A percentile compares a stretch with the other conserved stretches of the same genome.
Conservation (phyloP, 2,888 invertebrate genomes). For the Clanis bilineata region DNA sequence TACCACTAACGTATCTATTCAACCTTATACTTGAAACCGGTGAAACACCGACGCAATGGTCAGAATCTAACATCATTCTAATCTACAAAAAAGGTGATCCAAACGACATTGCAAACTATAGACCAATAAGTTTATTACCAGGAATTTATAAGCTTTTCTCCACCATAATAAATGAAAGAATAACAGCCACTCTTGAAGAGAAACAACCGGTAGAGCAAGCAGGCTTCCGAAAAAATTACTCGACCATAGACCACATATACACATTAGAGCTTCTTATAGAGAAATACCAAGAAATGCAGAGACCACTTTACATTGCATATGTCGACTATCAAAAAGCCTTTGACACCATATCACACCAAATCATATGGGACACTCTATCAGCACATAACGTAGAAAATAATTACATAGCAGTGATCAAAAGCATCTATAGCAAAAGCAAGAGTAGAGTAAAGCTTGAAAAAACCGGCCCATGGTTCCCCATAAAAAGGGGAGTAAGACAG, state of each 20-base stretch:
- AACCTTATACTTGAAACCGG: slow-evolving; percentile 19
- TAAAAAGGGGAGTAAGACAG: slow-evolving; percentile 20
- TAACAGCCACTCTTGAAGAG: slow-evolving; percentile 17
- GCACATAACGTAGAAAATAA: slow-evolving; percentile 13
- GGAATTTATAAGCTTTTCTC: slow-evolving; percentile 22
- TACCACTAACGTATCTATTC: slow-evolving; percentile 23
- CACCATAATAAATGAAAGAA: slow-evolving; percentile 20
- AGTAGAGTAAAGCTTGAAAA: slow-evolving; percentile 21
- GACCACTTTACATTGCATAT: slow-evolving; percentile 11
- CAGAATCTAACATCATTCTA: slow-evolving; percentile 17
- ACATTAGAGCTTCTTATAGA: slow-evolving; percentile 16
- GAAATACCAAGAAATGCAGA: slow-evolving; percentile 15
- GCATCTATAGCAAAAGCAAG: slow-evolving; percentile 18
- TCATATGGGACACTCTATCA: slow-evolving; percentile 19
- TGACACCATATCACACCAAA: slow-evolving; percentile 13
- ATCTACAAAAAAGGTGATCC: slow-evolving; percentile 29
- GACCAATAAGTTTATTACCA: slow-evolving; percentile 21
- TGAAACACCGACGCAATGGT: slow-evolving; percentile 5
- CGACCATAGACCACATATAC: slow-evolving; percentile 7
- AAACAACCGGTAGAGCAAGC: slow-evolving; percentile 10
- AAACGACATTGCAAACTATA: slow-evolving; percentile 10
- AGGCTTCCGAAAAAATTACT: neutral
- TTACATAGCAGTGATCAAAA: slow-evolving; percentile 5
- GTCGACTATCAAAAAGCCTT: slow-evolving; percentile 19
- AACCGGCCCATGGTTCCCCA: slow-evolving; percentile 4